Evolutionary conservation across 35 echinoderm and acorn worm genomes (phyloP).

Genomic region (Ophioderma brevispina): DNA sequence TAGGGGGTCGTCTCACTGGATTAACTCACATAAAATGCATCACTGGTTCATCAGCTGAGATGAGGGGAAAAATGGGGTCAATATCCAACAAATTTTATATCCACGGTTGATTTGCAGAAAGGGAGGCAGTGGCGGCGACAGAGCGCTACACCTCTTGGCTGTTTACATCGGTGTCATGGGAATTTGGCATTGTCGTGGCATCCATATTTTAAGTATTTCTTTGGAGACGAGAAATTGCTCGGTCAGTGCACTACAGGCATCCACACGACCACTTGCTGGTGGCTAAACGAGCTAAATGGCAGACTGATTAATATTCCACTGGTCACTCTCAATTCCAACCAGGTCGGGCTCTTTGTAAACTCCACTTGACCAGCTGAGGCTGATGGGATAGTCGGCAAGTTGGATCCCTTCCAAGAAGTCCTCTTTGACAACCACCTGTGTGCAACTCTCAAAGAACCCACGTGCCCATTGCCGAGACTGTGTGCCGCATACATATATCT

Average conservation of each 20-base stretch:
- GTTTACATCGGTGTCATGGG: neutral
- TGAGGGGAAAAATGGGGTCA: too few species aligned
- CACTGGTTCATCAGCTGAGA: neutral
- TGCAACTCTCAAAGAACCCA: neutral
- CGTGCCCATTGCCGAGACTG: neutral
- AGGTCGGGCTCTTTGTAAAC: constrained; percentile 1
- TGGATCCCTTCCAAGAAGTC: neutral
- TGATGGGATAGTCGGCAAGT: neutral
- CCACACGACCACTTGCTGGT: neutral
- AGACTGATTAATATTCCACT: neutral
- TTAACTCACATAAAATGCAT: neutral
- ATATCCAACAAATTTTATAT: neutral
- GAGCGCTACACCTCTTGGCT: neutral
- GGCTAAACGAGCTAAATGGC: neutral
- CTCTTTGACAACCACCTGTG: neutral
- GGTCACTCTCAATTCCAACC: neutral
- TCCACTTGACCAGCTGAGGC: neutral
- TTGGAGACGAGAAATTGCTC: neutral
- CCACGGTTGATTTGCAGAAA: neutral
- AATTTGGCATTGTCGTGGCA: neutral
- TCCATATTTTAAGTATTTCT: neutral
- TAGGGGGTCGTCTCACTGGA: neutral
- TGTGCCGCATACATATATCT: neutral
- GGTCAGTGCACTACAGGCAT: neutral
- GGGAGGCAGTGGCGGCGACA: neutral